Evolutionary conservation across 1,140 invertebrate species (phyloP), one percentile per base, ranked within the genome.

Genomic region (Globodera rostochiensis): DNA sequence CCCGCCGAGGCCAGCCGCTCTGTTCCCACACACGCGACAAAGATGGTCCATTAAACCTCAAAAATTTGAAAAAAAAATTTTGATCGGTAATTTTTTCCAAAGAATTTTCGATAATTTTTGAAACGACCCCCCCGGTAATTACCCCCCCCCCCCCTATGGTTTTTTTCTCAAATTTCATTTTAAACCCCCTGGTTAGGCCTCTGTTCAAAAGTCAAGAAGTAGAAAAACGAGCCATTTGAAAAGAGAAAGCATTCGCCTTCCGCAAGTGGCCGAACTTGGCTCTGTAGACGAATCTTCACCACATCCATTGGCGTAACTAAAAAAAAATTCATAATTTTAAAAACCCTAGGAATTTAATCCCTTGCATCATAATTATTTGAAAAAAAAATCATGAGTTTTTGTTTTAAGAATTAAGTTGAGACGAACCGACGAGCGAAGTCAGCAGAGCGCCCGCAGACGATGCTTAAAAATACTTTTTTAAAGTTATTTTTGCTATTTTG

Each of bases 271-370:
- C 95, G 95, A 86, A 95, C 94, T 90, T 98, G 97, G 4, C 95
- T 93, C 92, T 99, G 97, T 21, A 99, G 91, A 53, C 97, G 92
- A 83, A 98, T 97, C 92, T 99, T 99, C 0, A 99, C 95, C 45
- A 99, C 97, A 93, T 99, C 97, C 82, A 99, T 91, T 0, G 97
- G 97, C 6, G 97, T 99, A 87, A 99, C 96, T 98, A 90, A 69
- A 93, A 93, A 87, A 84, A 82, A 80, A 66, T 82, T 49, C 25
- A 25, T 90, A 64, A 36, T 71, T 73, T 69, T 81, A 11, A 49
- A 9, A 57, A 3, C n/a, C 47, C 21, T 25, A 25, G 25, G 25
- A 25, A 25, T 25, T 25, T 25, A 25, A 25, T n/a, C n/a, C n/a
- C n/a, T n/a, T n/a, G n/a, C n/a, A n/a, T n/a, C n/a, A n/a, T 25